Percentiles rank a stretch among this genome's conserved stretches.
Conservation (phyloP, 2,113 vertebrate genomes). For the Monopterus albus region DNA sequence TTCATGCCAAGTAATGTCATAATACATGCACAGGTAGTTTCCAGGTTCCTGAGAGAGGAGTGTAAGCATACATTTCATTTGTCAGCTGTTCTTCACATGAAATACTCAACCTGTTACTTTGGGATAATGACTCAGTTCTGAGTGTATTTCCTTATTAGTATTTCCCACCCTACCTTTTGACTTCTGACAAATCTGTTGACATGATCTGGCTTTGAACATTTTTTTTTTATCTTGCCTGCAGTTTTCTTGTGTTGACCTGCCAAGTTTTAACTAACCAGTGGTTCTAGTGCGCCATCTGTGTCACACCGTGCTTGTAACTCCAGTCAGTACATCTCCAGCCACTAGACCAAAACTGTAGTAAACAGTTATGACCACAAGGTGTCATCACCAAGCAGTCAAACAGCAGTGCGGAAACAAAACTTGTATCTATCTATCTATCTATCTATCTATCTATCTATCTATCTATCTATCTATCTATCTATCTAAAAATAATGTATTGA, state of each 20-base stretch:
- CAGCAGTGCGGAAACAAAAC: too few species aligned
- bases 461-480: too few species aligned
- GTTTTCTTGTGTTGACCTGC: conserved; percentile 6
- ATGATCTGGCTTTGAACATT: background rate
- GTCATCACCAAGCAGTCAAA: conserved; percentile 42
- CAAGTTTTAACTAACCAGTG: conserved; percentile 21
- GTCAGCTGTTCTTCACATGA: background rate
- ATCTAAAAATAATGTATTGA: too few species aligned
- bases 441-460: too few species aligned
- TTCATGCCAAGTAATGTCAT: background rate
- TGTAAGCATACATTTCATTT: background rate
- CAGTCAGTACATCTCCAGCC: background rate
- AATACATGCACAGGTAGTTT: background rate
- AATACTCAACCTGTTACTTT: background rate
- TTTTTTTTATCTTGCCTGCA: conserved; percentile 13
- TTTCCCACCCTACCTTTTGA: background rate
- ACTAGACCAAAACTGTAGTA: conserved; percentile 16
- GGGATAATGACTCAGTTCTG: background rate
- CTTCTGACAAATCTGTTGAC: background rate
- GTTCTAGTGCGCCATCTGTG: conserved; percentile 54
- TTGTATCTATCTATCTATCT: too few species aligned
- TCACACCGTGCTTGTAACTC: background rate
- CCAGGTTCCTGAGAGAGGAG: background rate
- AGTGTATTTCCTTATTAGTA: background rate
- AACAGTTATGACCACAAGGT: conserved; percentile 29